Evolutionary conservation across 2,797 vertebrate genomes (phyloP).

Genomic region (Lycodopsis pacificus): DNA sequence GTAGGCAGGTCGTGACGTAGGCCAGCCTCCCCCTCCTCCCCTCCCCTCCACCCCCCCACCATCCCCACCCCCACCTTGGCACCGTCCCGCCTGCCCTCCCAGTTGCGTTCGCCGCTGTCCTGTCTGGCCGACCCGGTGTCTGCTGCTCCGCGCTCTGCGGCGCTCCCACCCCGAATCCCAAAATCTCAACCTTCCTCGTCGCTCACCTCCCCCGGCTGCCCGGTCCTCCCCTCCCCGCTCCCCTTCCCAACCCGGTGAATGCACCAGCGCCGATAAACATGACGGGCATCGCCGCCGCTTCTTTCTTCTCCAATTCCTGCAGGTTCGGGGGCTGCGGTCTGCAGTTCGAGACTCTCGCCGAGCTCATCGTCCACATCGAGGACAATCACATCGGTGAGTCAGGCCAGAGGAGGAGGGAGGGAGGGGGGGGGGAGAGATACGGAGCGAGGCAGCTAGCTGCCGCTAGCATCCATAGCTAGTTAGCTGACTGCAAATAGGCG

Average conservation of each 20-base stretch:
- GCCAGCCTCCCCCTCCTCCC: conserved; percentile 70
- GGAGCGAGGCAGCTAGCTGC: conserved; percentile 58
- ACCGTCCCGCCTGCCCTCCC: conserved; percentile 82
- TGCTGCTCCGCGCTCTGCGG: conserved; percentile 73
- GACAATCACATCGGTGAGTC: conserved; percentile 96
- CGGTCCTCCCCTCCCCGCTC: conserved; percentile 26
- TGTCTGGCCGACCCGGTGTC: conserved; percentile 82
- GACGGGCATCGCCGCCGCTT: conserved; percentile 96
- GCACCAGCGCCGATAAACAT: conserved; percentile 75
- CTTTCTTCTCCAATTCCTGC: conserved; percentile 98
- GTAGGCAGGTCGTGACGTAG: conserved; percentile 81
- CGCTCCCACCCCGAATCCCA: conserved; percentile 74
- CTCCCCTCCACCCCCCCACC: conserved; percentile 31
- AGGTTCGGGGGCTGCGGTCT: conserved; percentile 97
- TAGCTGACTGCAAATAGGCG: conserved; percentile 50
- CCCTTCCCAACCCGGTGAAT: conserved; percentile 80
- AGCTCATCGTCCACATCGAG: conserved; percentile 98
- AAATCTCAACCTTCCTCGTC: conserved; percentile 76
- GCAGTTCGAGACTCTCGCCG: conserved; percentile 93
- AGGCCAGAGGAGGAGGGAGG: conserved; percentile 67
- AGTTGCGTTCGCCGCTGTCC: conserved; percentile 87
- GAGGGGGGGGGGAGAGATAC: conserved; percentile 22
- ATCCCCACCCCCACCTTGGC: conserved; percentile 66
- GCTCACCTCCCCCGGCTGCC: conserved; percentile 78
- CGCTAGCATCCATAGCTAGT: conserved; percentile 61